Conservation (phyloP, 2,888 invertebrate genomes). For the Drosophila mulleri region DNA sequence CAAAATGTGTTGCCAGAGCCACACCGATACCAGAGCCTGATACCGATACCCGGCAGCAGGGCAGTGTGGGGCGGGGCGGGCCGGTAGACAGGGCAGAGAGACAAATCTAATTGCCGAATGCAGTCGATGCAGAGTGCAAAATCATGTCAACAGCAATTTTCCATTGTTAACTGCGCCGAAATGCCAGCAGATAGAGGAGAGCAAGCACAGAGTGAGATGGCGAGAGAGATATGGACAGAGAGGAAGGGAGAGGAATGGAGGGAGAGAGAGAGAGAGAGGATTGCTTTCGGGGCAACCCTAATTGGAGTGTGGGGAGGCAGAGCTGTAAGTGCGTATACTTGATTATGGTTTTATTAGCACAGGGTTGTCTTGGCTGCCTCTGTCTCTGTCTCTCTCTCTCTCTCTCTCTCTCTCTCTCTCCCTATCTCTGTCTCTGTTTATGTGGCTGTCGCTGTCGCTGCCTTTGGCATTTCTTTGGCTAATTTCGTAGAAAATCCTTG, state of each 20-base stretch:
- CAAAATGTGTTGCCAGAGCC: slow-evolving; percentile 49
- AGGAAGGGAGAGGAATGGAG: neutral
- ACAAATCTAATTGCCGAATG: slow-evolving; percentile 86
- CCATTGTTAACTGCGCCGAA: slow-evolving; percentile 73
- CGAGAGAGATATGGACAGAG: neutral
- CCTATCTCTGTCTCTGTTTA: slow-evolving; percentile 6
- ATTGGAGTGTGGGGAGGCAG: slow-evolving; percentile 22
- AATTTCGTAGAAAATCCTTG: slow-evolving; percentile 77
- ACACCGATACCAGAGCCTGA: slow-evolving; percentile 19
- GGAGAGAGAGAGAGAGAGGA: neutral
- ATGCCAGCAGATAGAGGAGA: slow-evolving; percentile 20
- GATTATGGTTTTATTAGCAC: slow-evolving; percentile 78
- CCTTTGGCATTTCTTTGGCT: slow-evolving; percentile 68
- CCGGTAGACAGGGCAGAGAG: slow-evolving; percentile 60
- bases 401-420: neutral
- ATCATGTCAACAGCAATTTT: slow-evolving; percentile 85
- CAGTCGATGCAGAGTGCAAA: slow-evolving; percentile 86
- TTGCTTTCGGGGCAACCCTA: slow-evolving; percentile 6
- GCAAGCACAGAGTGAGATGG: neutral
- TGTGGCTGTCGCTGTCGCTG: slow-evolving; percentile 25
- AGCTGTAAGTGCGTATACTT: slow-evolving; percentile 73
- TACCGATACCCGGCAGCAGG: neutral
- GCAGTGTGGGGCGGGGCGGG: neutral
- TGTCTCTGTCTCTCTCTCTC: neutral
- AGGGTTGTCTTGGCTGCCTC: slow-evolving; percentile 27